Base-by-base conservation (phyloP, 2,888 invertebrate genomes). In the Coelopa pilipes region DNA sequence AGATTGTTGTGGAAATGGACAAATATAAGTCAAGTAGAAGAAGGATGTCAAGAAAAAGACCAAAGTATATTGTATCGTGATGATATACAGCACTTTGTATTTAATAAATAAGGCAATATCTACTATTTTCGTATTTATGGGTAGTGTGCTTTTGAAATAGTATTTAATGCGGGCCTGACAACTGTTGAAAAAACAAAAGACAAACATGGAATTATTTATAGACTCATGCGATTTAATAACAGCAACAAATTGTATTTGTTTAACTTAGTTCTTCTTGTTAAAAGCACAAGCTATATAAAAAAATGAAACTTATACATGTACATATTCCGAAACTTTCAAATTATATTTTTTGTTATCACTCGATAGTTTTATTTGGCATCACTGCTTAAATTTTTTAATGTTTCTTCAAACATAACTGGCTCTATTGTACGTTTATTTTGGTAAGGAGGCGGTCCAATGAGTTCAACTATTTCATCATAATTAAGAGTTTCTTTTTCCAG, bases 401-500 rank as follows among this genome's bases (percentile, higher is more conserved):
- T 88, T 62, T 87, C 88, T 80, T 96, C 95, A 83, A 95, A 95
- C 80, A 96, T 94, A 0, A 93, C 91, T 0, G 93, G 92, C 76
- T 95, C 95, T 57, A 96, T 90, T 72, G 93, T 89, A 72, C 91
- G 90, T 82, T 93, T 94, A 72, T 91, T 90, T 0, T 90, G 90
- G 83, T 90, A 91, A 0, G 94, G 93, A 0, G 98, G 97, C 1
- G 96, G 95, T 0, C 99, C 99, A 77, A 99, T 92, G 66, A 99
- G 89, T 11, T 89, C 87, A 81, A 95, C 93, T 2, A 99, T 93
- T 81, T 99, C 96, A 76, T 96, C 93, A 84, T 96, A 96, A 82
- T 94, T 95, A 7, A 99, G 88, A 0, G 98, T 96, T 89, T 99
- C 99, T 82, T 93, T 95, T 82, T 94, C 93, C 34, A 99, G 84